Evolutionary conservation across 2,113 vertebrate species (phyloP), one percentile per base, ranked within the genome.

Genomic region (Anarrhichthys ocellatus): DNA sequence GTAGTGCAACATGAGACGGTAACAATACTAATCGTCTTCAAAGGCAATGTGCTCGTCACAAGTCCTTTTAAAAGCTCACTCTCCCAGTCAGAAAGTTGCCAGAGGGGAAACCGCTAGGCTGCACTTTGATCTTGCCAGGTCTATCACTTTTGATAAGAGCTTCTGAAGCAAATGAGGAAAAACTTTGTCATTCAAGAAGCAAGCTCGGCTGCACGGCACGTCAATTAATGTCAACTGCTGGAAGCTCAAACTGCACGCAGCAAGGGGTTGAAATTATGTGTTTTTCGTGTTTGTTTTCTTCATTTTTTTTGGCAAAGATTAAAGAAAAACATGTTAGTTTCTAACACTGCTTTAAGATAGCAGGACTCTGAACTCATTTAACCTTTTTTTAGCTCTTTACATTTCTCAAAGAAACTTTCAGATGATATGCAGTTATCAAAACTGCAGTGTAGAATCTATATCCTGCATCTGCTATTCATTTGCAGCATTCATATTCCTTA

Each of bases 41-140:
- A 94, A 94, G 92, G 88, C 83, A 76, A 76, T 46, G 75, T 63
- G 82, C 82, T 90, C 86, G 91, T 93, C 91, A 88, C 88, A 82
- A 83, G 89, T 86, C 86, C 86, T 89, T 93, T 59, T 84, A 87
- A 91, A 92, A 92, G 82, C 72, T 80, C 54, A 5, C 84, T 91
- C 90, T 73, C 77, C 68, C 80, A 82, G 90, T 88, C 83, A 83
- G 73, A 92, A 86, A 85, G 84, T 52, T 56, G 82, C 89, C 89
- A 34, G 80, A 78, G 85, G 90, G 86, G 73, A 88, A 88, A 91
- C 82, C 86, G 83, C 76, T 5, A 74, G 89, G 73, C 76, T 80
- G 76, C 78, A 75, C 93, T 94, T 94, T 95, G 93, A 95, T 95
- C 92, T 90, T 40, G 48, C 76, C 80, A 86, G 80, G 87, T 91